Percentiles rank a stretch among this genome's conserved stretches.
Conservation (phyloP, 2,888 invertebrate species). For the Brachypterus glaber region DNA sequence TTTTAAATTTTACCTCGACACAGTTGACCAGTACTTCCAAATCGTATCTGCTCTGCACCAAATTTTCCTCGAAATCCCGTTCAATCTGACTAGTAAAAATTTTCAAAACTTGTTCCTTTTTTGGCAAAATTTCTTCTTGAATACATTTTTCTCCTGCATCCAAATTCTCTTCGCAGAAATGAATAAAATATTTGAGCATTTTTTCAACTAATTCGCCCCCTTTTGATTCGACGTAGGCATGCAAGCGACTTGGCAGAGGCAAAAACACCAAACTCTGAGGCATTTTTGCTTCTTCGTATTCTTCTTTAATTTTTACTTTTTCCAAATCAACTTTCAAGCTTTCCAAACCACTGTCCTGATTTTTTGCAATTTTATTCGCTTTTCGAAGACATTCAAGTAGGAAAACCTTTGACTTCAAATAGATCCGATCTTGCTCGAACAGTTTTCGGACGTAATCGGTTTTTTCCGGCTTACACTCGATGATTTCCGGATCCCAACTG, state of each 20-base stretch:
- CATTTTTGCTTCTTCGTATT: too few species aligned
- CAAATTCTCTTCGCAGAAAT: not conserved
- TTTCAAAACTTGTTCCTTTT: slow-evolving; percentile 2
- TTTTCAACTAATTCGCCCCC: not conserved
- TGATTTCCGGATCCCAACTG: slow-evolving; percentile 54
- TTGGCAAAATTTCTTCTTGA: slow-evolving; percentile 14
- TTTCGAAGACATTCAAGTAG: slow-evolving; percentile 17
- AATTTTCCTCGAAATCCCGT: slow-evolving; percentile 25
- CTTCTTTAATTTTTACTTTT: too few species aligned
- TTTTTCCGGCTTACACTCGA: slow-evolving; percentile 35
- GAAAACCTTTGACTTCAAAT: too few species aligned
- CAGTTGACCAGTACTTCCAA: slow-evolving; percentile 51
- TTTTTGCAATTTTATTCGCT: slow-evolving; percentile 19
- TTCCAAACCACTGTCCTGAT: slow-evolving; percentile 19
- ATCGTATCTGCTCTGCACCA: slow-evolving; percentile 40
- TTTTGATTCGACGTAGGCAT: not conserved
- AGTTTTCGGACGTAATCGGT: slow-evolving; percentile 33
- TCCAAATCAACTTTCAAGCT: too few species aligned
- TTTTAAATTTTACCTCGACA: slow-evolving; percentile 46
- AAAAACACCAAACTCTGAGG: too few species aligned
- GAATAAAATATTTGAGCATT: not conserved
- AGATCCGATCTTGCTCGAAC: slow-evolving; percentile 32
- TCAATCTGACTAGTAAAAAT: too few species aligned
- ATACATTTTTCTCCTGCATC: slow-evolving; percentile 8
- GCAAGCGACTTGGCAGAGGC: too few species aligned